Conservation (phyloP, 1,140 invertebrate species). For the Formica selysi region DNA sequence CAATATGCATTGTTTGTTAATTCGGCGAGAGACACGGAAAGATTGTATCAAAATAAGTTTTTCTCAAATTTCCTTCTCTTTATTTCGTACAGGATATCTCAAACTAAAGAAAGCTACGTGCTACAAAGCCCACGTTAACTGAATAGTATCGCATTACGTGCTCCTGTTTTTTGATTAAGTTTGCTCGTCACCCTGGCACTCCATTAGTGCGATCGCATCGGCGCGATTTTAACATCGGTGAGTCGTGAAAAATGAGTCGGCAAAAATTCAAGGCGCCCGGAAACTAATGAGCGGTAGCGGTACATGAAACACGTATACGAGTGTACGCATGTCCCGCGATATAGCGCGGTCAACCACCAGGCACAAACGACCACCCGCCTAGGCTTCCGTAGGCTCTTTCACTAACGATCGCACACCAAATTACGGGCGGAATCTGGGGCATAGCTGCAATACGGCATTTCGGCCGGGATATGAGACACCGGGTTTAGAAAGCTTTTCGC, state of each 20-base stretch:
- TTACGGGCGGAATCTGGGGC: conserved; percentile 69
- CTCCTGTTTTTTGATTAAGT: conserved; percentile 3
- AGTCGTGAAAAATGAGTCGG: not conserved
- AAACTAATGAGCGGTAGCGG: conserved; percentile 25
- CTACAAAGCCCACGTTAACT: not conserved
- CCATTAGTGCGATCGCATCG: conserved; percentile 10
- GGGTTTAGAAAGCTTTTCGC: conserved; percentile 58
- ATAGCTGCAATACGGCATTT: conserved; percentile 74
- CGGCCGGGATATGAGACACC: conserved; percentile 67
- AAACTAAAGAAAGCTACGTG: not conserved
- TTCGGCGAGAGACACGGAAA: not conserved
- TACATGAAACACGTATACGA: not conserved
- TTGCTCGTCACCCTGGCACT: not conserved
- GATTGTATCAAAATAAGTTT: not conserved
- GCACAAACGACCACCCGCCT: conserved; percentile 62
- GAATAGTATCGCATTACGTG: not conserved
- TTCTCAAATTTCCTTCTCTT: not conserved
- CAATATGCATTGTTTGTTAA: not conserved
- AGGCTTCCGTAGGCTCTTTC: conserved; percentile 67
- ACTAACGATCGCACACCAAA: conserved; percentile 73
- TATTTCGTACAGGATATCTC: not conserved
- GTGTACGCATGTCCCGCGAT: conserved; percentile 18
- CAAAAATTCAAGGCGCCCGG: conserved; percentile 5
- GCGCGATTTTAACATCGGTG: conserved; percentile 10
- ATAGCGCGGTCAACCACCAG: conserved; percentile 57